Base-by-base conservation (phyloP, 2,888 invertebrate genomes). In the Drosophila kokeensis region DNA sequence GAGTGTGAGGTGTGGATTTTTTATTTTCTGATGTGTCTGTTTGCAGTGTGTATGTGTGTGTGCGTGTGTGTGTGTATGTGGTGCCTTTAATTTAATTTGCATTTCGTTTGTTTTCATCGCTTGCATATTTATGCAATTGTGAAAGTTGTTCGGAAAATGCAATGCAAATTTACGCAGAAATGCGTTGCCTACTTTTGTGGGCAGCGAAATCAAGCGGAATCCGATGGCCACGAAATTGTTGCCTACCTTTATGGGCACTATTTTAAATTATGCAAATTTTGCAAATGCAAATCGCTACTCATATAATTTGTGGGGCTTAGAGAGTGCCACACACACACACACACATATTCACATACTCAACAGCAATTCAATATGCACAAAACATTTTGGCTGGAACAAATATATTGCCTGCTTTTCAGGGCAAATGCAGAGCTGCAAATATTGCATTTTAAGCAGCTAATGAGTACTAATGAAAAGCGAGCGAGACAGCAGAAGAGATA, bases 51-150 rank as follows among this genome's bases (percentile, higher is more conserved):
- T 50, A 21, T 34, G 48, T 40, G 21, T 49, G 11, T 13, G 38
- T 54, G 36, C 13, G 40, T 32, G 34, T 53, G 52, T 24, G 5
- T 29, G 42, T 54, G 24, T 52, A 7, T 30, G 57, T 36, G 42
- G 49, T 40, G 62, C 64, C 69, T 78, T 78, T 80, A 83, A 83
- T 85, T 78, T 82, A 73, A 83, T 85, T 84, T 85, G 81, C 81
- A 82, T 81, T 79, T 70, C 48, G 61, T 60, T 73, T 45, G 45
- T 21, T 24, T 45, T 15, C 15, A 15, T 15, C 45, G 42, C 29
- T 29, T 48, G 18, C 45, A 29, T 11, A n/a, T 48, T 49, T 49
- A 27, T 49, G 50, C 11, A 50, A 50, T 29, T 50, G 11, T 29
- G 50, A 2, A 72, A 67, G 49, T 66, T 62, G 55, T 24, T 27